Conservation (phyloP, 2,113 vertebrate species). For the Phasianus colchicus region DNA sequence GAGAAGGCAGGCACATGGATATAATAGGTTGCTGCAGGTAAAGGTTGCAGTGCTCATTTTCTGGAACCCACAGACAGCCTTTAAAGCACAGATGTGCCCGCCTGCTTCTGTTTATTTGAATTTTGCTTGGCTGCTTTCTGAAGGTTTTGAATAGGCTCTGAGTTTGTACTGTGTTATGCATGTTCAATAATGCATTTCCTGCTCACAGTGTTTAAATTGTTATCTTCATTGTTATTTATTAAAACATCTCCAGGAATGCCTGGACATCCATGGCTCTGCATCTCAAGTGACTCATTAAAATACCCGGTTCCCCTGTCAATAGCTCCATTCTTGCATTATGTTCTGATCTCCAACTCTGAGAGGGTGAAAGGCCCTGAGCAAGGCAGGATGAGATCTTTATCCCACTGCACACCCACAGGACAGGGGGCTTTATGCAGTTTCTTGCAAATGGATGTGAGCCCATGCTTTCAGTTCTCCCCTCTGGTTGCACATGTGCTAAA, state of each 20-base stretch:
- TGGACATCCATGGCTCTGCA: slow-evolving; percentile 58
- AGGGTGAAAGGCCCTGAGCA: background rate
- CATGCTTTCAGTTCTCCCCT: background rate
- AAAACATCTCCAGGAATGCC: slow-evolving; percentile 58
- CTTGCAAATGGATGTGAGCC: background rate
- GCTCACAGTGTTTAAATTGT: slow-evolving; percentile 50
- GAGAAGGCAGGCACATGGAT: fast-evolving
- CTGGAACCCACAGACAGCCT: background rate
- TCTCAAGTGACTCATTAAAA: slow-evolving; percentile 67
- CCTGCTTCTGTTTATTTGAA: background rate
- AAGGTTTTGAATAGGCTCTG: slow-evolving; percentile 35
- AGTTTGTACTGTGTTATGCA: slow-evolving; percentile 30
- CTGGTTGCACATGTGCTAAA: background rate
- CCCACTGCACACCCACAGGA: background rate
- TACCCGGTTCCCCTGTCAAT: background rate
- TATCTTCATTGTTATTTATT: slow-evolving; percentile 73
- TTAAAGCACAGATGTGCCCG: slow-evolving; percentile 8
- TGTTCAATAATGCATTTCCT: slow-evolving; percentile 68
- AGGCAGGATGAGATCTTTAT: slow-evolving; percentile 6
- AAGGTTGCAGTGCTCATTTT: background rate
- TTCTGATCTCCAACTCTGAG: slow-evolving; percentile 3
- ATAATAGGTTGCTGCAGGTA: background rate
- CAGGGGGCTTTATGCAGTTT: background rate
- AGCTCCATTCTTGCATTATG: slow-evolving; percentile 19
- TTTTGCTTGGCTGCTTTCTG: slow-evolving; percentile 21